Percentiles rank a stretch among this genome's conserved stretches.
Conservation (phyloP, 2,797 vertebrate genomes). For the Xenopus petersii region DNA sequence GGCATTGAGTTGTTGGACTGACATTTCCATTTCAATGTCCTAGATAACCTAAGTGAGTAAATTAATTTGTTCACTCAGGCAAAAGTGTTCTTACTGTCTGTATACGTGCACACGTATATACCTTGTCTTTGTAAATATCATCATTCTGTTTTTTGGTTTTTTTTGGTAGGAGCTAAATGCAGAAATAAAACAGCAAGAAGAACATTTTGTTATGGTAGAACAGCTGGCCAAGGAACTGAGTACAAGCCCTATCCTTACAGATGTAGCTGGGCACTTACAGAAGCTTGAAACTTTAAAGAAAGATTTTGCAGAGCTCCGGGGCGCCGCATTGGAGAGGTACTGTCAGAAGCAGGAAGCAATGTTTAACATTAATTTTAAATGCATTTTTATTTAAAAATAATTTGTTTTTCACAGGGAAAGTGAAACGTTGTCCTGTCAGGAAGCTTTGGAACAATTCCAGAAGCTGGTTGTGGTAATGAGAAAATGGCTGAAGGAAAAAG, state of each 20-base stretch:
- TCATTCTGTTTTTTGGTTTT: neutral
- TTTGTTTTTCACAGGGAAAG: conserved; percentile 69
- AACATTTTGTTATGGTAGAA: conserved; percentile 78
- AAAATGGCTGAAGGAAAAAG: conserved; percentile 86
- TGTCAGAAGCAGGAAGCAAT: neutral
- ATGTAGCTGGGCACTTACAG: conserved; percentile 73
- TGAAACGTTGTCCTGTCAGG: conserved; percentile 83
- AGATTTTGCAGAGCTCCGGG: conserved; percentile 79
- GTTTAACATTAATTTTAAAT: too few species aligned
- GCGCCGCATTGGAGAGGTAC: conserved; percentile 80
- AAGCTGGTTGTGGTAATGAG: conserved; percentile 76
- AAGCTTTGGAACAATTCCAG: conserved; percentile 83
- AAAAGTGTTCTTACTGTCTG: too few species aligned
- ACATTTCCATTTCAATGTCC: too few species aligned
- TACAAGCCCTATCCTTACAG: conserved; percentile 66
- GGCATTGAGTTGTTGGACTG: too few species aligned
- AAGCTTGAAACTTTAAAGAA: conserved; percentile 76
- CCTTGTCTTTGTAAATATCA: too few species aligned
- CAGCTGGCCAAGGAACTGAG: conserved; percentile 74
- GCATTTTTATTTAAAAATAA: neutral
- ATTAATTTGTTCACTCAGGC: too few species aligned
- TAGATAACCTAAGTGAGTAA: too few species aligned
- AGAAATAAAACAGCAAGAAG: conserved; percentile 82
- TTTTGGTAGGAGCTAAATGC: conserved; percentile 77
- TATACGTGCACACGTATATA: too few species aligned